Evolutionary conservation across 1,140 invertebrate genomes (phyloP), one percentile per base, ranked within the genome.

Genomic region (Bradynema listronoti): DNA sequence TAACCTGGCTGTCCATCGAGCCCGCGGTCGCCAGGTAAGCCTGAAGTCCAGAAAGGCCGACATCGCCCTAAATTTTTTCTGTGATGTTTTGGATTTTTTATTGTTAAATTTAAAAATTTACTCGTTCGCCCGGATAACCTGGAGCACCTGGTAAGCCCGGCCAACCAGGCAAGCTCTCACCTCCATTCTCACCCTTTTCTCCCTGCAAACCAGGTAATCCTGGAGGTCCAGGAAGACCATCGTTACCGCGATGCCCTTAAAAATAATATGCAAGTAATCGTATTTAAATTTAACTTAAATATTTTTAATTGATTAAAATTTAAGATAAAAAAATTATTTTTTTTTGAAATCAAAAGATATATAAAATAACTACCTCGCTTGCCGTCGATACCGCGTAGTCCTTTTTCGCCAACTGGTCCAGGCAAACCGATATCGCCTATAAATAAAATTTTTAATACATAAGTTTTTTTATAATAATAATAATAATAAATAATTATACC

Each of bases 381-480:
- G 56, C 72, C 72, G 56, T 75, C 61, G 7, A 69, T 67, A 14
- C 79, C 79, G 27, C 65, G 63, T 39, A 73, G 47, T 27, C 79
- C 79, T 19, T 61, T 50, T 34, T 78, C 72, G 11, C 79, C 79
- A 43, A 69, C 49, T 7, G 58, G 39, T 29, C 75, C 75, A 16
- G 72, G 56, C 19, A 59, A 41, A 25, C 78, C 75, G 16, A 56
- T 50, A 16, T 68, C 68, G 57, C 78, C 78, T 47, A 65, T 66
- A 6, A 76, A 54, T 36, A n/a, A n/a, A n/a, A n/a, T n/a, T n/a
- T n/a, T n/a, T n/a, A n/a, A n/a, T n/a, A n/a, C n/a, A n/a, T n/a
- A n/a, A n/a, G n/a, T n/a, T n/a, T n/a, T n/a, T n/a, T n/a, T n/a
- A n/a, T n/a, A n/a, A n/a, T n/a, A n/a, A n/a, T n/a, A n/a, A n/a